Percentiles rank a stretch among this genome's conserved stretches.
These are phyloP conservation scores for Zapus hudsonius DNA, from an alignment of 2,113 vertebrate genomes.

Conservation along the genomic window DNA sequence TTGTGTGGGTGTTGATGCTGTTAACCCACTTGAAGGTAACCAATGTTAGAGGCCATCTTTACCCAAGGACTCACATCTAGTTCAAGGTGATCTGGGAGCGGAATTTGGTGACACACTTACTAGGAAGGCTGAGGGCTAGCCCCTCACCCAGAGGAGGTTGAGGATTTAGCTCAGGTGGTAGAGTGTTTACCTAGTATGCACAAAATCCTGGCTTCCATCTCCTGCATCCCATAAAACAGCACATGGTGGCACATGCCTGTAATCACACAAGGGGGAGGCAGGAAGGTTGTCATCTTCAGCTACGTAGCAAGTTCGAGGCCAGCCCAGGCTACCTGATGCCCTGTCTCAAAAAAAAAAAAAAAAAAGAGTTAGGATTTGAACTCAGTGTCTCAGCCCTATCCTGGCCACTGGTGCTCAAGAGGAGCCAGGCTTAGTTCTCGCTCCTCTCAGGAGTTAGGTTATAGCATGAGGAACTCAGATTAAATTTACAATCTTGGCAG, in stretches of 20 bases:
- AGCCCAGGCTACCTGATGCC: not conserved
- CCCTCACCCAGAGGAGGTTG: too few relatives aligned
- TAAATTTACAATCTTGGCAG: not conserved
- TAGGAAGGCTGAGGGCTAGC: not conserved
- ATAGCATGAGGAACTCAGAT: slow-evolving; percentile 19
- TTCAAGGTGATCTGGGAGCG: not conserved
- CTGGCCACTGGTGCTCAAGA: not conserved
- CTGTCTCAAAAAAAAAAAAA: not conserved
- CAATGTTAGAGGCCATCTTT: slow-evolving; percentile 30
- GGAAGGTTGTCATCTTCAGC: not conserved
- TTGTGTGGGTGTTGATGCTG: not conserved
- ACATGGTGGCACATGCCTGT: not conserved
- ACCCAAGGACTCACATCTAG: not conserved
- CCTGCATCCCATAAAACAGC: not conserved
- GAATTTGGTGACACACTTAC: too few relatives aligned
- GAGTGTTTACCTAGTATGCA: not conserved
- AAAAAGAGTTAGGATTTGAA: not conserved
- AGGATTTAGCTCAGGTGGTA: not conserved
- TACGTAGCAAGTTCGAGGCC: not conserved
- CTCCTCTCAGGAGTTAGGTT: not conserved
- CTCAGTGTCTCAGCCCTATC: not conserved
- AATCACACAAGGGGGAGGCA: not conserved
- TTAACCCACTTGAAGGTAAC: slow-evolving; percentile 21
- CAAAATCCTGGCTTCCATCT: not conserved
- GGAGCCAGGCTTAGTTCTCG: not conserved